Evolutionary conservation across 35 echinoderm and acorn worm genomes (phyloP).

Genomic region (Strongylocentrotus purpuratus): DNA sequence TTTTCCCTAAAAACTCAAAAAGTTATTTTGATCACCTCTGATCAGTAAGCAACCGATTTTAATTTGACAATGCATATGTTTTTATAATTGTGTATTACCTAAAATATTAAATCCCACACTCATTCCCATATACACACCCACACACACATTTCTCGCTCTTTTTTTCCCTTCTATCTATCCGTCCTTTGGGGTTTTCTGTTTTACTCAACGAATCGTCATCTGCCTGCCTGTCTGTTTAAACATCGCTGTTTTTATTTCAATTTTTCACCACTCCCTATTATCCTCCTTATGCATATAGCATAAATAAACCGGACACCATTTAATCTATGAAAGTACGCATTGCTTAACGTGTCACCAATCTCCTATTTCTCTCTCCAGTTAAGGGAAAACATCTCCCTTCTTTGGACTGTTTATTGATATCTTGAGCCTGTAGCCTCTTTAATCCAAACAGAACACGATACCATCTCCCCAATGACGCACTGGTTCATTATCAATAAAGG

Average conservation of each 20-base stretch:
- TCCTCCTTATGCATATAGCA: neutral
- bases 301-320: neutral
- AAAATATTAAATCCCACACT: no score
- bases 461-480: neutral
- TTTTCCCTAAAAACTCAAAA: no score
- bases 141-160: no score
- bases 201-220: no score
- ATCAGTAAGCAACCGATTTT: no score
- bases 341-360: neutral
- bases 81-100: no score
- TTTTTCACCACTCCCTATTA: neutral
- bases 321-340: neutral
- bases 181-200: no score
- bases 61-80: no score
- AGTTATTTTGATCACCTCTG: no score
- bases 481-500: conserved; percentile 6
- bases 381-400: neutral
- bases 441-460: neutral
- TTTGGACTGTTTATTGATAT: neutral
- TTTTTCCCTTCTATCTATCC: no score
- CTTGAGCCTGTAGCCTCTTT: neutral
- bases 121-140: no score
- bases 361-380: neutral
- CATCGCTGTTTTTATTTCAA: neutral
- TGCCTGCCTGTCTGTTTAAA: no score